Conservation (phyloP, 2,888 invertebrate genomes). For the Chydorus sphaericus region DNA sequence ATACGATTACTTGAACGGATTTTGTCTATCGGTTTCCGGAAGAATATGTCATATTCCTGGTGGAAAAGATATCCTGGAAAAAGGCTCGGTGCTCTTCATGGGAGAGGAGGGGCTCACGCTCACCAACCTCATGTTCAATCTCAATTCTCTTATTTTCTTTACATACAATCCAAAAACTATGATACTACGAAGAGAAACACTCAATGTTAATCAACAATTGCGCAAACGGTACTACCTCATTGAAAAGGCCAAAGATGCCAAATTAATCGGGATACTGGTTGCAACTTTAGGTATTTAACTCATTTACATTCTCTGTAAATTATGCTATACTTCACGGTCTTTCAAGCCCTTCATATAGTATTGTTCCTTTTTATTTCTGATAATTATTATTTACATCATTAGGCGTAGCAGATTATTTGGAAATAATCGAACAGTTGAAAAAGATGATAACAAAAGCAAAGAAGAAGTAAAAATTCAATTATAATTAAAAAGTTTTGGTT, state of each 20-base stretch:
- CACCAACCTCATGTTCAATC: slow-evolving; percentile 39
- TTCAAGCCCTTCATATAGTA: no score
- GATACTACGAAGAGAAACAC: slow-evolving; percentile 21
- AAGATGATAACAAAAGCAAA: slow-evolving; percentile 52
- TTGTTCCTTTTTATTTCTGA: no score
- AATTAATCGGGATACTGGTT: slow-evolving; percentile 72
- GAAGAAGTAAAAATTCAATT: slow-evolving; percentile 44
- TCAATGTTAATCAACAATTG: slow-evolving; percentile 41
- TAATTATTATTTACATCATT: no score
- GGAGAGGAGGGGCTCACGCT: slow-evolving; percentile 48
- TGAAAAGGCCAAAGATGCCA: slow-evolving; percentile 83
- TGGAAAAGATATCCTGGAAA: slow-evolving; percentile 28
- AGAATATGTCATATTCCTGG: background rate
- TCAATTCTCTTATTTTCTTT: slow-evolving; percentile 27
- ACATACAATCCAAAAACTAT: slow-evolving; percentile 27
- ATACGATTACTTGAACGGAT: no score
- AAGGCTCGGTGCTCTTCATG: slow-evolving; percentile 47
- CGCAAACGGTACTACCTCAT: slow-evolving; percentile 67
- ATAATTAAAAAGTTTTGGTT: background rate
- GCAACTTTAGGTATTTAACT: no score
- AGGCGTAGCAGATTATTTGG: slow-evolving; percentile 61
- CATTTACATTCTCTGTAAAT: no score
- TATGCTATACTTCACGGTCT: no score
- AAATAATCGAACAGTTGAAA: slow-evolving; percentile 58
- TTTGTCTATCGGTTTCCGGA: background rate